These are phyloP conservation scores for Agrochola litura DNA, from an alignment of 2,888 invertebrate species.

Conservation along the genomic window DNA sequence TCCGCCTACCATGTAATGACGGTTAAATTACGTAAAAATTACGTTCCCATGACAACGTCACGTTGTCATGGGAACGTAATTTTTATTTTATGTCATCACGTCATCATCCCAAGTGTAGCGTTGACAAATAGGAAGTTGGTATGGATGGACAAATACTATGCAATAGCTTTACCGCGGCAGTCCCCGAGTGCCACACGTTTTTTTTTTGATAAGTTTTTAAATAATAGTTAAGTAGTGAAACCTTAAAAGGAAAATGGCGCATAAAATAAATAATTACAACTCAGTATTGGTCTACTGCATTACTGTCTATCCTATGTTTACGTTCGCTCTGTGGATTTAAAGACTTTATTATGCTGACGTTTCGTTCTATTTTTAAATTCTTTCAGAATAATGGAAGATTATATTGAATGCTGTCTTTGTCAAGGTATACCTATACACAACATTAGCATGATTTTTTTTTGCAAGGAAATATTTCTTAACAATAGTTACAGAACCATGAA, in stretches of 20 bases:
- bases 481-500: too few relatives aligned
- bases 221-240: neutral
- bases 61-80: too few relatives aligned
- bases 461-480: neutral
- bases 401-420: conserved; percentile 27
- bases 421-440: neutral
- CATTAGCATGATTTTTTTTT: neutral
- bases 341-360: conserved; percentile 27
- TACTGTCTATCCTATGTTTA: conserved; percentile 11
- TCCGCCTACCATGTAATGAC: too few relatives aligned
- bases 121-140: too few relatives aligned
- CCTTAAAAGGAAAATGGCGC: neutral
- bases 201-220: neutral
- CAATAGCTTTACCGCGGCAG: too few relatives aligned
- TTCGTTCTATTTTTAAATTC: conserved; percentile 33
- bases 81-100: too few relatives aligned
- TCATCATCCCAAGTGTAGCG: too few relatives aligned
- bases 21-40: too few relatives aligned
- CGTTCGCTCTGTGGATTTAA: conserved; percentile 35
- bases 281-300: conserved; percentile 29
- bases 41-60: too few relatives aligned
- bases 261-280: conserved; percentile 20
- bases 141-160: too few relatives aligned
- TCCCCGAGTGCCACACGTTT: too few relatives aligned
- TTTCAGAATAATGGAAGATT: conserved; percentile 26